Conservation (phyloP, 1,140 invertebrate species). For the Microplitis mediator region DNA sequence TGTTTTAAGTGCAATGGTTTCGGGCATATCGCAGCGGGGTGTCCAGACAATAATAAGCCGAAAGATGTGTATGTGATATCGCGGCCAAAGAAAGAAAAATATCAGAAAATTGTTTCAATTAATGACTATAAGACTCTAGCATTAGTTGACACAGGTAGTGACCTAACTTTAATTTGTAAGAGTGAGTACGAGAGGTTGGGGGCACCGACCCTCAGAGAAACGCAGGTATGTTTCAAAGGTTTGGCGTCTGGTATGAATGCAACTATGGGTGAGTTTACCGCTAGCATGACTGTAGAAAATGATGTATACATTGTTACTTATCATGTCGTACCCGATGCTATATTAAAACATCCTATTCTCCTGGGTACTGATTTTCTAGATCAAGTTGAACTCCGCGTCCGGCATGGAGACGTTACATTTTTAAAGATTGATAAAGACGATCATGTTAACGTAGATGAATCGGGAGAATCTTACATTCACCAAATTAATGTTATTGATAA, state of each 20-base stretch:
- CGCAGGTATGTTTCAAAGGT: conserved; percentile 6
- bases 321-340: too few species aligned
- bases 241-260: conserved; percentile 4
- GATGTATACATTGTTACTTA: too few species aligned
- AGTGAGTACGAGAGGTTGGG: conserved; percentile 10
- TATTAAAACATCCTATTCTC: too few species aligned
- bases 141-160: conserved; percentile 21
- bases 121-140: not conserved
- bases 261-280: not conserved
- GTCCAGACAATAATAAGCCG: not conserved
- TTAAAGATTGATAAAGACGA: too few species aligned
- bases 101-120: not conserved
- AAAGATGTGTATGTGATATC: not conserved
- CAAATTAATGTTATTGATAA: too few species aligned
- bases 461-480: too few species aligned
- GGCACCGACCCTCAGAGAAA: not conserved
- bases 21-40: not conserved
- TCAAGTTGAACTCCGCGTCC: too few species aligned
- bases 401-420: too few species aligned
- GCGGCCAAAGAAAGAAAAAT: not conserved
- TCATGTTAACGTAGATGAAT: too few species aligned
- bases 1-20: conserved; percentile 7
- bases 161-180: conserved; percentile 6
- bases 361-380: too few species aligned
- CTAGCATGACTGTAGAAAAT: too few species aligned